Conservation (phyloP, 2,113 vertebrate species). For the Sinocyclocheilus anshuiensis region DNA sequence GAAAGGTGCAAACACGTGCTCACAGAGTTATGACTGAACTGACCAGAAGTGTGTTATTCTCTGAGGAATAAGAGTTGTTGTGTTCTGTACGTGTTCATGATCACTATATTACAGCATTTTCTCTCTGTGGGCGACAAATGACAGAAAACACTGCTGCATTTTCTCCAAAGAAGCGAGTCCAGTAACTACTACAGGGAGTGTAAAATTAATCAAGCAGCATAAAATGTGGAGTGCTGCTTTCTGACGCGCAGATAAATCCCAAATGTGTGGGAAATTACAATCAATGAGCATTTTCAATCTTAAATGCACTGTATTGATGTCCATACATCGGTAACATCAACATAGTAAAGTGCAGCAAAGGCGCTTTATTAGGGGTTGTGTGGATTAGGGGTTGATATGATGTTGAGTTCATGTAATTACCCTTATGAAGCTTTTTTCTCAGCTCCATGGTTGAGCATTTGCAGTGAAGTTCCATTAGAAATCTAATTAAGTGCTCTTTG, state of each 20-base stretch:
- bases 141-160: background rate
- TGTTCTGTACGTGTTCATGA: background rate
- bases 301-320: background rate
- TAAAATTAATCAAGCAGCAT: background rate
- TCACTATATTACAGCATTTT: background rate
- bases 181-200: background rate
- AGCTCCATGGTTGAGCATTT: constrained; percentile 3
- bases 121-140: background rate
- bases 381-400: background rate
- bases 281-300: background rate
- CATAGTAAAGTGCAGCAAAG: background rate
- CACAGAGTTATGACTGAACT: constrained; percentile 1
- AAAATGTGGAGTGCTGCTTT: background rate
- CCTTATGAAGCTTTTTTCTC: background rate
- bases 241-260: background rate
- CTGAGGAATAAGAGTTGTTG: background rate
- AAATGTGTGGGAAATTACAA: background rate
- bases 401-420: background rate
- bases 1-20: background rate
- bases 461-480: constrained; percentile 24
- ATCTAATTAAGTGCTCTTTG: background rate
- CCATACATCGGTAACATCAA: background rate
- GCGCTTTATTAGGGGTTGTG: background rate
- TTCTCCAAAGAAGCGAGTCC: background rate
- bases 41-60: background rate